Percentiles rank a stretch among this genome's conserved stretches.
Conservation (phyloP, 2,888 invertebrate genomes). For the Chalcosyrphus nemorum region DNA sequence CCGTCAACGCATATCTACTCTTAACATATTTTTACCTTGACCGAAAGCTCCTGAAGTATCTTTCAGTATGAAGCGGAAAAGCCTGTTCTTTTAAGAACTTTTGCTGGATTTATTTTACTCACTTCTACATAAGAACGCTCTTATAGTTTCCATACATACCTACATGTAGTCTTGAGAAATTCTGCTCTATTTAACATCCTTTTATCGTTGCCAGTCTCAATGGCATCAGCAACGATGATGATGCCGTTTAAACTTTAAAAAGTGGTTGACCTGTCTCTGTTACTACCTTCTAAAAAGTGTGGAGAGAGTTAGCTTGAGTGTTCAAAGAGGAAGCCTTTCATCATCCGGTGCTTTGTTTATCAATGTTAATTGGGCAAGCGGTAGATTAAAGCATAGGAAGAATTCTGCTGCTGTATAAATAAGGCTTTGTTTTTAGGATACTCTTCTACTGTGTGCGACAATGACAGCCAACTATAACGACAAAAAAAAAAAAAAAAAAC, state of each 20-base stretch:
- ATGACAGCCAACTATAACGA: too few relatives aligned
- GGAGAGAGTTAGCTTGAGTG: neutral
- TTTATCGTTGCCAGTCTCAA: constrained; percentile 39
- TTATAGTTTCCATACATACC: neutral
- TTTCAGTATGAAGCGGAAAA: constrained; percentile 5
- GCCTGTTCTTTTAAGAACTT: neutral
- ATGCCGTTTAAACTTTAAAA: constrained; percentile 42
- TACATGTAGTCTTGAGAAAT: constrained; percentile 7
- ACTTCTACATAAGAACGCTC: neutral
- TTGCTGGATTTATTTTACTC: constrained; percentile 4
- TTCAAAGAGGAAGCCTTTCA: constrained; percentile 29
- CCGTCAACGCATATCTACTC: neutral
- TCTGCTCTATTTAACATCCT: constrained; percentile 51
- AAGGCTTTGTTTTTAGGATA: too few relatives aligned
- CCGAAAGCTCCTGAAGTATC: constrained; percentile 32
- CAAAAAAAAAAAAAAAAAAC: too few relatives aligned
- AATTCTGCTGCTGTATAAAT: constrained; percentile 9
- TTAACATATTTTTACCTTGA: constrained; percentile 50
- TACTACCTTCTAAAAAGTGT: neutral
- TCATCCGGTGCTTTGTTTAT: constrained; percentile 47
- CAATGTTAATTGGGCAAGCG: constrained; percentile 69
- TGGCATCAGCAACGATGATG: constrained; percentile 16
- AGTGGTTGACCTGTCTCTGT: constrained; percentile 51
- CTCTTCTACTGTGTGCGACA: too few relatives aligned
- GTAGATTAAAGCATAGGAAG: constrained; percentile 3